phyloP scores from a whole-genome alignment of 2,888 invertebrate genomes.

The Caenorhabditis macrosperma region DNA sequence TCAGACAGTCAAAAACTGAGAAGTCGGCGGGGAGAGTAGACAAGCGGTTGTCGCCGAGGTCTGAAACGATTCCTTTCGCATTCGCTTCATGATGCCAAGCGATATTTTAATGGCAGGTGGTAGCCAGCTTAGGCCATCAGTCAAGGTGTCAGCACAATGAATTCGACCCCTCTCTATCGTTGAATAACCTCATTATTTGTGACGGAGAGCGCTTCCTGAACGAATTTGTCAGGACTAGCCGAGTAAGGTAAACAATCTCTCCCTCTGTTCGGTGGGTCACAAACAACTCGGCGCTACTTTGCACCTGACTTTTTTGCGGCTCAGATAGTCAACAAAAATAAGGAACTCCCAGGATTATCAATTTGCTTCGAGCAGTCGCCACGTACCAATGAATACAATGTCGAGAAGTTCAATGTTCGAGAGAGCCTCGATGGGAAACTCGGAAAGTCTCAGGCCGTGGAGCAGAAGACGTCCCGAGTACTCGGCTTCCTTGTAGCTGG shows the following conservation, averaged over 20 bases:
- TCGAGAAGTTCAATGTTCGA: slow-evolving; percentile 54
- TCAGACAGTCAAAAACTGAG: slow-evolving; percentile 57
- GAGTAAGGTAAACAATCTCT: slow-evolving; percentile 24
- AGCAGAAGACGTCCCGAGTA: slow-evolving; percentile 53
- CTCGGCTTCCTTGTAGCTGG: slow-evolving; percentile 58
- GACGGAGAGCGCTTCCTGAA: slow-evolving; percentile 16
- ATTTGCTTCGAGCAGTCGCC: neutral
- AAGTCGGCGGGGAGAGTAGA: slow-evolving; percentile 61
- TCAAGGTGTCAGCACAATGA: neutral
- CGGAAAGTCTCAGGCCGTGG: slow-evolving; percentile 49
- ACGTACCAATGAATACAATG: slow-evolving; percentile 54
- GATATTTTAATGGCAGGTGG: slow-evolving; percentile 3
- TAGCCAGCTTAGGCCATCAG: slow-evolving; percentile 4
- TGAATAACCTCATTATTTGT: slow-evolving; percentile 6
- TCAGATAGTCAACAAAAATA: slow-evolving; percentile 21
- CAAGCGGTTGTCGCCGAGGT: slow-evolving; percentile 65
- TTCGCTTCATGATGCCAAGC: neutral
- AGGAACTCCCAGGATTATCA: neutral
- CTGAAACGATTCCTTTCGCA: slow-evolving; percentile 44
- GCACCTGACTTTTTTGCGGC: neutral
- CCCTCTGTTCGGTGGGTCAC: neutral
- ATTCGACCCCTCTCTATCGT: neutral
- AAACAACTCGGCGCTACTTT: slow-evolving; percentile 9
- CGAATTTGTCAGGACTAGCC: slow-evolving; percentile 10
- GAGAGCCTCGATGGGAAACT: slow-evolving; percentile 53